phyloP scores from a whole-genome alignment of 2,888 invertebrate species.

The Uloborus plumipes region DNA sequence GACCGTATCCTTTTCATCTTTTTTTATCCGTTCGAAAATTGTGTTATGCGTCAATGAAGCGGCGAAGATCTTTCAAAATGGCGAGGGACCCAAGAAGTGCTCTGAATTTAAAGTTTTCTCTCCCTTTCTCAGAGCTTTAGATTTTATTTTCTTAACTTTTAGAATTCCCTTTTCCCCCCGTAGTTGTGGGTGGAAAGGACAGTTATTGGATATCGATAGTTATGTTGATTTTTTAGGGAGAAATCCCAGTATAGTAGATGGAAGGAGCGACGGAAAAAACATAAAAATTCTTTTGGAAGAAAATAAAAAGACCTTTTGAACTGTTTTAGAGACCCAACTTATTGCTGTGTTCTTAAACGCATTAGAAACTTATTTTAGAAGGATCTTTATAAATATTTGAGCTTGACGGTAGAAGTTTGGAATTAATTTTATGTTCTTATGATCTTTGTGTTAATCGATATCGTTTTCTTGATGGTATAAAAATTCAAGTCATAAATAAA shows the following conservation, averaged over 20 bases:
- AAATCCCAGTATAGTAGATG: conserved; percentile 1
- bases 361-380: too few species aligned
- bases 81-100: conserved; percentile 27
- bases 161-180: conserved; percentile 16
- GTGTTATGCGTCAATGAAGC: conserved; percentile 30
- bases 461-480: too few species aligned
- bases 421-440: too few species aligned
- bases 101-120: conserved; percentile 53
- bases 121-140: conserved; percentile 21
- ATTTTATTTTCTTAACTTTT: conserved; percentile 60
- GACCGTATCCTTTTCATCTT: conserved; percentile 39
- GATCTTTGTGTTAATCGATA: too few species aligned
- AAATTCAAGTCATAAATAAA: too few species aligned
- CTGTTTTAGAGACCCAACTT: neutral
- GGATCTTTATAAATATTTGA: too few species aligned
- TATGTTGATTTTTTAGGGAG: conserved; percentile 38
- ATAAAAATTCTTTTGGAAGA: too few species aligned
- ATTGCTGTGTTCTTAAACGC: too few species aligned
- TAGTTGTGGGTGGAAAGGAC: neutral
- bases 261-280: too few species aligned
- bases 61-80: conserved; percentile 35
- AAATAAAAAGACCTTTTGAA: neutral
- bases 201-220: conserved; percentile 54
- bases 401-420: too few species aligned
- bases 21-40: conserved; percentile 25